Conservation (phyloP, 2,888 invertebrate genomes). For the Venustoraphidia nigricollis region DNA sequence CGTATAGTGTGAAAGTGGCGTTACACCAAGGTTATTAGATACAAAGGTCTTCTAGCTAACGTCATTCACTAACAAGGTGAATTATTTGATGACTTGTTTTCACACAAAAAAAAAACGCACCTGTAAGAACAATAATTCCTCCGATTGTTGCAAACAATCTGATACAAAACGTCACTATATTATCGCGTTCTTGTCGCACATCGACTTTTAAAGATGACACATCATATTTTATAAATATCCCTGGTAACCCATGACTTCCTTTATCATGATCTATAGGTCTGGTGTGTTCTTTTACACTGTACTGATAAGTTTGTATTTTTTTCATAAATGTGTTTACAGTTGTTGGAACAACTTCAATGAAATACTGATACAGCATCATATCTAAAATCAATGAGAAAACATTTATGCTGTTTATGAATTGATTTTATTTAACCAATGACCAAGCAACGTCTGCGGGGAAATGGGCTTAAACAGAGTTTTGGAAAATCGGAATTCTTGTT, state of each 20-base stretch:
- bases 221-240: slow-evolving; percentile 91
- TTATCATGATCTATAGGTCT: slow-evolving; percentile 55
- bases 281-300: slow-evolving; percentile 81
- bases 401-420: neutral
- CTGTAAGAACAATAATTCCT: slow-evolving; percentile 80
- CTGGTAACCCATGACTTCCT: slow-evolving; percentile 87
- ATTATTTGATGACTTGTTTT: no score
- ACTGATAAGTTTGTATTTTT: slow-evolving; percentile 72
- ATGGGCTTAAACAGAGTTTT: no score
- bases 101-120: slow-evolving; percentile 19
- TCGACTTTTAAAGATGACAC: slow-evolving; percentile 78
- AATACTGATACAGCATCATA: slow-evolving; percentile 79
- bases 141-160: slow-evolving; percentile 84
- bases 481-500: no score
- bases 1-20: no score
- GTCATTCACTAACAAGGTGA: no score
- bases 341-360: slow-evolving; percentile 91
- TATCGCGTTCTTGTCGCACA: slow-evolving; percentile 65
- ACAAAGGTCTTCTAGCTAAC: no score
- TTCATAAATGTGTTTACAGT: slow-evolving; percentile 69
- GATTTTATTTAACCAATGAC: no score
- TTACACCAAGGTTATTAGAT: no score
- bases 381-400: slow-evolving; percentile 29
- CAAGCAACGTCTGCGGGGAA: no score
- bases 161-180: slow-evolving; percentile 63